These are phyloP conservation scores for Narcine bancroftii DNA, from an alignment of 2,113 vertebrate genomes.

Conservation along the genomic window DNA sequence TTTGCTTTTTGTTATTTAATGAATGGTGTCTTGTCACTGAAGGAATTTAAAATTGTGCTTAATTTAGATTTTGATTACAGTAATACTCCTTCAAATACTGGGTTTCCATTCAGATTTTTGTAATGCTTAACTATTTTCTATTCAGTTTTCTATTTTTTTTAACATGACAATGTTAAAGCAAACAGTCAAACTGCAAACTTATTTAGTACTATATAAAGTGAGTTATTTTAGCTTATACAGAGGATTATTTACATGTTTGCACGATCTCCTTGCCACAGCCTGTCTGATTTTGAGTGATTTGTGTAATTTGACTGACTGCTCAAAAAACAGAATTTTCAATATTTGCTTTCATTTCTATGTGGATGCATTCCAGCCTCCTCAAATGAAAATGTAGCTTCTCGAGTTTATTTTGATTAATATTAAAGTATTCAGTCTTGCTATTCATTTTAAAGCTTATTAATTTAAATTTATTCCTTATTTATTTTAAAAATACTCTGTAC, in stretches of 20 bases:
- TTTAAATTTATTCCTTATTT: background rate
- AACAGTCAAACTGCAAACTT: background rate
- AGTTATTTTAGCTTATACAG: background rate
- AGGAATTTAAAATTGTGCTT: background rate
- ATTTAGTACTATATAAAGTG: background rate
- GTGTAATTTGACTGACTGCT: background rate
- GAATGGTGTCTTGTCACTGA: background rate
- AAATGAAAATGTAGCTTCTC: background rate
- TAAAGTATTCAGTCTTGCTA: background rate
- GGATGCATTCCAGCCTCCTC: background rate
- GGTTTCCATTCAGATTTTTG: background rate
- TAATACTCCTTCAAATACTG: background rate
- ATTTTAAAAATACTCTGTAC: background rate
- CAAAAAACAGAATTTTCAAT: background rate
- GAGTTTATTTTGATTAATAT: background rate
- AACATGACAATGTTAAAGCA: background rate
- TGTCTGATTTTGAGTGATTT: background rate
- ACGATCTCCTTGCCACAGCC: background rate
- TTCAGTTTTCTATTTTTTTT: background rate
- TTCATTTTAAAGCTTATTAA: no score
- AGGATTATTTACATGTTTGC: background rate
- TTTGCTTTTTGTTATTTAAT: background rate
- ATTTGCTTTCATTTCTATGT: constrained; percentile 3
- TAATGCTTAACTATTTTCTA: background rate
- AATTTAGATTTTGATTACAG: background rate